Conservation (phyloP, 2,888 invertebrate genomes). For the Entomobrya proxima region DNA sequence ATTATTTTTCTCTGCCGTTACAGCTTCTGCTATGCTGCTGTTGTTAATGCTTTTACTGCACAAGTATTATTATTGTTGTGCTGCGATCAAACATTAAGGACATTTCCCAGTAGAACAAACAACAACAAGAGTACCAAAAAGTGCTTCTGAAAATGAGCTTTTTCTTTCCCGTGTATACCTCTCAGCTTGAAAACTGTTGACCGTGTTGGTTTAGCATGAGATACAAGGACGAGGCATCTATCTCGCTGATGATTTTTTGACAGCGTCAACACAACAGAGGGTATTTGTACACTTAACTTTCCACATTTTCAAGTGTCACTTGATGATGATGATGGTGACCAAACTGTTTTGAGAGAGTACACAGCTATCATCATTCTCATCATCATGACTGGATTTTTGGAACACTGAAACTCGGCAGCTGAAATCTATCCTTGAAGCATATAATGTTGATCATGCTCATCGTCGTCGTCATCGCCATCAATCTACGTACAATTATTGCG, state of each 20-base stretch:
- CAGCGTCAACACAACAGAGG: background rate
- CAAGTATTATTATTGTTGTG: no score
- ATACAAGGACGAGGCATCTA: background rate
- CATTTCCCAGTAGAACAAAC: conserved; percentile 11
- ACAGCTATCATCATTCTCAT: background rate
- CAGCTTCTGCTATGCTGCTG: no score
- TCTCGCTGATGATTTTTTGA: conserved; percentile 9
- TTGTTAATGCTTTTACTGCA: no score
- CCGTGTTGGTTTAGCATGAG: background rate
- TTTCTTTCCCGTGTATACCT: no score
- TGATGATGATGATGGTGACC: no score
- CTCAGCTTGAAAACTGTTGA: no score
- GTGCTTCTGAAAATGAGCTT: background rate
- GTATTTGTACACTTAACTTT: background rate
- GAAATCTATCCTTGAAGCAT: background rate
- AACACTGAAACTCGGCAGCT: background rate
- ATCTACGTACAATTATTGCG: conserved; percentile 4
- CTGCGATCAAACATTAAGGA: background rate
- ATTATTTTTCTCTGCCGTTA: background rate
- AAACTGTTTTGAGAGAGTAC: background rate
- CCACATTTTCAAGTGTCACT: conserved; percentile 21
- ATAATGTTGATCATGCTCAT: background rate
- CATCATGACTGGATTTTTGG: background rate
- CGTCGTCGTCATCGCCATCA: background rate
- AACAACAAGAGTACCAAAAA: background rate